Base-by-base conservation (phyloP, 2,113 vertebrate genomes). In the Chamaea fasciata region DNA sequence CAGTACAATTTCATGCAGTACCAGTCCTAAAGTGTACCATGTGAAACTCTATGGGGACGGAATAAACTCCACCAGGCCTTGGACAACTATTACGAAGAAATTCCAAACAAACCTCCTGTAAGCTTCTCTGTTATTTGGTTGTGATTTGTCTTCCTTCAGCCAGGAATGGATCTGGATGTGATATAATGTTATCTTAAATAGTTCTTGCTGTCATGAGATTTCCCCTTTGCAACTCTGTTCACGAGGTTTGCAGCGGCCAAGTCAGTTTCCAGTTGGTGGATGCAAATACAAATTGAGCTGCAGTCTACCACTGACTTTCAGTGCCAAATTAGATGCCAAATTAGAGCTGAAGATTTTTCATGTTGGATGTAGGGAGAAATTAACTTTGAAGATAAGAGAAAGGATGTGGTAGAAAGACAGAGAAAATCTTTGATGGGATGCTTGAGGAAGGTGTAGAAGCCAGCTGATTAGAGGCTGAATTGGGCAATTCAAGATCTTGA, bases 221-320 rank as follows among this genome's bases (percentile, higher is more conserved):
- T 81, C 11, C 16, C 37, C 11, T 84, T 28, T 0, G 0, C 50
- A 53, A 15, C 39, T 39, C 2, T 2, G 28, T 10, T 59, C 26
- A 31, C 2, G 24, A 78, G 44, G 31, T 60, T 30, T 52, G 56
- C 23, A 92, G 68, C 16, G 63, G 11, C 26, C 47, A 62, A 53
- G 23, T 47, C 56, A 53, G 15, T 47, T 88, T 85, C 47, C 56
- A 75, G 1, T 5, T 20, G 28, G 22, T 35, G 33, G 23, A 52
- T 42, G 14, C 33, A 74, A 94, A 62, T 11, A 67, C 4, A 68
- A 83, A 65, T 3, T 76, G 26, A 62, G 26, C 31, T 3, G 2
- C 41, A 28, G 22, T 74, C 31, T 33, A 65, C 13, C 22, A 63
- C 33, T 39, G 44, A 31, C 21, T 92, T 74, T 33, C 60, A 82